Evolutionary conservation across 2,888 invertebrate species (phyloP).

Genomic region (Bombylius discolor): DNA sequence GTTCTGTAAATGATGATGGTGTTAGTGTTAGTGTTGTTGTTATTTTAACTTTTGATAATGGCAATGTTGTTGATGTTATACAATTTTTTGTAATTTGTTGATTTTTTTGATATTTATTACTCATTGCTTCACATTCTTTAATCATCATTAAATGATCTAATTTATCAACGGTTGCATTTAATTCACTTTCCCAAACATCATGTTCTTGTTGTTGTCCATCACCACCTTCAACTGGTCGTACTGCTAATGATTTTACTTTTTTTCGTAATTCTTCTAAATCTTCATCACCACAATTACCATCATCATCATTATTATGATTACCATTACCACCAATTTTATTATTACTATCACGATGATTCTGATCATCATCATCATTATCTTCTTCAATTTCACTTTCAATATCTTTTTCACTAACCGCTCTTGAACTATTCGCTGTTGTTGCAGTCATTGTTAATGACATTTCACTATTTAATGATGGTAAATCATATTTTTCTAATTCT

Average conservation of each 20-base stretch:
- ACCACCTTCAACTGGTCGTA: conserved; percentile 59
- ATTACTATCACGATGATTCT: conserved; percentile 17
- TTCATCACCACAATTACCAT: conserved; percentile 37
- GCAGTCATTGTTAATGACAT: conserved; percentile 41
- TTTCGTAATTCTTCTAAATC: conserved; percentile 53
- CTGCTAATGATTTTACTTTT: conserved; percentile 57
- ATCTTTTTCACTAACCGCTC: conserved; percentile 40
- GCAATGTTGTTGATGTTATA: background rate
- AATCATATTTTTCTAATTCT: conserved; percentile 46
- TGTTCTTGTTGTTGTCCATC: conserved; percentile 51
- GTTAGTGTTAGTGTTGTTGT: background rate
- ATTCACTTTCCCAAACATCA: conserved; percentile 57
- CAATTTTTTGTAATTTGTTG: background rate
- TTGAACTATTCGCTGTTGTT: conserved; percentile 29
- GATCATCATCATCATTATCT: conserved; percentile 20
- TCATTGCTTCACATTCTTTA: conserved; percentile 38
- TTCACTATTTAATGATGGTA: conserved; percentile 40
- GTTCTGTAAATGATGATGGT: too few relatives aligned
- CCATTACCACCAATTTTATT: too few relatives aligned
- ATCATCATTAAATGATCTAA: conserved; percentile 57
- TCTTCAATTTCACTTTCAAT: conserved; percentile 16
- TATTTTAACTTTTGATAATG: background rate
- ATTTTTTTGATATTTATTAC: conserved; percentile 2
- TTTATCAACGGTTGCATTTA: conserved; percentile 65
- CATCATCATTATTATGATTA: conserved; percentile 11